Evolutionary conservation across 2,113 vertebrate species (phyloP).

Genomic region (Chunga burmeisteri): DNA sequence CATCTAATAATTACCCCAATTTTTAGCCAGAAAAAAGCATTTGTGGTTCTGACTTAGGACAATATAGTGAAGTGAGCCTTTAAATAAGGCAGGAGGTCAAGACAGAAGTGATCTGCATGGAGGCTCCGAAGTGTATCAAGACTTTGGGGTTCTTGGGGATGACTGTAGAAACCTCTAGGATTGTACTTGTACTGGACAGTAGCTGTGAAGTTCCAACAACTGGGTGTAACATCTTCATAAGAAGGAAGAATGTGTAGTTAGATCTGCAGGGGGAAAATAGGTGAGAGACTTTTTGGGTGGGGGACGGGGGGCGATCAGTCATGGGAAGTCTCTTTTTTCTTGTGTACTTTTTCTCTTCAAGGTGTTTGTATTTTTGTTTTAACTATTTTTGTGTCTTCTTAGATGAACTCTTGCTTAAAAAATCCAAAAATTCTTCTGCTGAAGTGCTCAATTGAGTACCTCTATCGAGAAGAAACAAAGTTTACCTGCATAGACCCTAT

Average conservation of each 20-base stretch:
- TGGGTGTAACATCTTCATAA: neutral
- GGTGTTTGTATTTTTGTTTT: neutral
- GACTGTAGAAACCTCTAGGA: neutral
- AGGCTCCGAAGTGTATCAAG: neutral
- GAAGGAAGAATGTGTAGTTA: neutral
- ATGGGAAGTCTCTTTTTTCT: neutral
- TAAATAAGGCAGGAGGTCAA: neutral
- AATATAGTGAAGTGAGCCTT: neutral
- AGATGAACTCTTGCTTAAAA: slow-evolving; percentile 98
- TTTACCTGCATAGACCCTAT: slow-evolving; percentile 98
- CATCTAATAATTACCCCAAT: neutral
- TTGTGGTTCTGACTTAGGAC: neutral
- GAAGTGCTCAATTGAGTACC: slow-evolving; percentile 97
- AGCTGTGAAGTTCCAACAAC: neutral
- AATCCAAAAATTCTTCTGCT: slow-evolving; percentile 95
- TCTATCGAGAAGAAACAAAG: slow-evolving; percentile 97
- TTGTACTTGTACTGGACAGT: neutral
- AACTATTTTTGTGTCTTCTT: neutral
- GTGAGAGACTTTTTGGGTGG: neutral
- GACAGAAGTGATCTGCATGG: neutral
- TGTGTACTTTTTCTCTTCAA: neutral
- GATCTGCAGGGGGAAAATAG: neutral
- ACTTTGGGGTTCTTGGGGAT: neutral
- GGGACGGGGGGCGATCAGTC: neutral
- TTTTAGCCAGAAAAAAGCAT: neutral